Evolutionary conservation across 2,113 vertebrate genomes (phyloP), one percentile per base, ranked within the genome.

Genomic region (Neoarius graeffei): DNA sequence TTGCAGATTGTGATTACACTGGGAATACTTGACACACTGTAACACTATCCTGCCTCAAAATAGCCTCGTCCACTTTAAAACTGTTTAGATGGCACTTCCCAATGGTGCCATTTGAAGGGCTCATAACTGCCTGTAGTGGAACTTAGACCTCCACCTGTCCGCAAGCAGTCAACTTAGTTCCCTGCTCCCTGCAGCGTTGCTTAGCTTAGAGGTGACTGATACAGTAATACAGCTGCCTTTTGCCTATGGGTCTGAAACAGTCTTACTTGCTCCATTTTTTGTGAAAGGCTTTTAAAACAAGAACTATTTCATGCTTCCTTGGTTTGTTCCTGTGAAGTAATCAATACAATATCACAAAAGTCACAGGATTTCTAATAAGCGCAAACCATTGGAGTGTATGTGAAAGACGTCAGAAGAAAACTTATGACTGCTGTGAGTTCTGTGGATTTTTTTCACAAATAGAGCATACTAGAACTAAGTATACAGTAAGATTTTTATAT

Each of bases 31-130:
- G 77, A 94, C 95, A 96, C 96, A 88, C 92, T 94, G 95, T 95
- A 96, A 97, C 93, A 89, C 93, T 95, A 97, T 92, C 95, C 95
- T 87, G 67, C 92, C 94, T 95, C 89, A 91, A 96, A 96, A 97
- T 96, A 97, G 94, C 93, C 87, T 85, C 0, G 81, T 91, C 92
- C 92, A 92, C 94, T 94, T 93, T 90, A 93, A 92, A 90, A 93
- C 91, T 86, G 93, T 85, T 90, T 92, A 90, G 92, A 94, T 80
- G 92, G 87, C 89, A 92, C 92, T 93, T 95, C 95, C 94, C 94
- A 35, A 85, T 64, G 87, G 95, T 94, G 95, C 94, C 94, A 94
- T 95, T 94, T 92, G 81, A 89, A 86, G n/a, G 87, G 89, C 90
- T 85, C 84, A 85, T 92, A 92, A 89, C 91, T 93, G 86, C 79